Evolutionary conservation across 2,113 vertebrate genomes (phyloP).

Genomic region (Haliaeetus leucogaster): DNA sequence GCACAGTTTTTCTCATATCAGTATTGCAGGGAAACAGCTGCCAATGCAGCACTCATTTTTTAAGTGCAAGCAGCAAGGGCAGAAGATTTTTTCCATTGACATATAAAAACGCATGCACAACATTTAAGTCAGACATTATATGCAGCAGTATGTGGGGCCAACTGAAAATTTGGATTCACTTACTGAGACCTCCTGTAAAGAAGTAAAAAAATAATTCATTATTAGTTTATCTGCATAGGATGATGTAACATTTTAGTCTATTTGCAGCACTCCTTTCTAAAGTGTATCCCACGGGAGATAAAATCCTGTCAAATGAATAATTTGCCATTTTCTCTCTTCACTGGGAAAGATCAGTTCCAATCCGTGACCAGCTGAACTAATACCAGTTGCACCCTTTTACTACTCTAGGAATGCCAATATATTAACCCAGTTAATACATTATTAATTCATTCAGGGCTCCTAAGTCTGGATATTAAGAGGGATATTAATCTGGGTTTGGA

Average conservation of each 20-base stretch:
- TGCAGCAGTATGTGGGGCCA: background rate
- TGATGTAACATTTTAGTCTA: background rate
- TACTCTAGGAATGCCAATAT: background rate
- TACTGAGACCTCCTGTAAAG: background rate
- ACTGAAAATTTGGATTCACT: background rate
- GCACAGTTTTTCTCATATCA: background rate
- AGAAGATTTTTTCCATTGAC: background rate
- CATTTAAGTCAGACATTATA: background rate
- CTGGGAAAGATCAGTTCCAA: background rate
- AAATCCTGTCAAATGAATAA: background rate
- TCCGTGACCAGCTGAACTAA: background rate
- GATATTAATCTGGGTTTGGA: slow-evolving; percentile 9
- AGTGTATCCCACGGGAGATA: background rate
- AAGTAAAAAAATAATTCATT: background rate
- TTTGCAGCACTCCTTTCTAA: background rate
- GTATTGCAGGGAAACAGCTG: background rate
- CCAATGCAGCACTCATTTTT: background rate
- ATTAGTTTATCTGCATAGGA: background rate
- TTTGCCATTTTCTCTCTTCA: background rate
- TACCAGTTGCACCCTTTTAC: background rate
- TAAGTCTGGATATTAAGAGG: background rate
- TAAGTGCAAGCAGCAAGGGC: background rate
- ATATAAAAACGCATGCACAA: background rate
- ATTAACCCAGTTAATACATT: background rate
- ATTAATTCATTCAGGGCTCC: slow-evolving; percentile 7